A percentile compares a stretch with the other conserved stretches of the same genome.
phyloP scores from a whole-genome alignment of 2,797 vertebrate species.

The Muraenolepis orangiensis region DNA sequence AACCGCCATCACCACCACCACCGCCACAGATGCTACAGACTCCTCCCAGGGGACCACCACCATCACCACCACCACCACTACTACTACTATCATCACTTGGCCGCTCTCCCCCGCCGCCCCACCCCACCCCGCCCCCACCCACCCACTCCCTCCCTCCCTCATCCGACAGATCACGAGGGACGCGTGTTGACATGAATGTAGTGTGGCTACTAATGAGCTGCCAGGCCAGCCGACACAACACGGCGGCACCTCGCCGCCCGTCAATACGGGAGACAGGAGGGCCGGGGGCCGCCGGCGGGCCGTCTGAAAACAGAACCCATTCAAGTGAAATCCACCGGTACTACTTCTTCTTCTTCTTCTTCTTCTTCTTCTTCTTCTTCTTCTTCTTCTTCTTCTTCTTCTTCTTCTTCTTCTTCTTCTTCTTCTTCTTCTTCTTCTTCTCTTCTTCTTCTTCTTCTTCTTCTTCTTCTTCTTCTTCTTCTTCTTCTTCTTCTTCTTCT shows the following conservation, averaged over 20 bases:
- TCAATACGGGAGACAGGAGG: constrained; percentile 44
- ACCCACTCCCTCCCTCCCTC: constrained; percentile 5
- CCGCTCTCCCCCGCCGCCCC: constrained; percentile 30
- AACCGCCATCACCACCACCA: constrained; percentile 41
- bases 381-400: constrained; percentile 41
- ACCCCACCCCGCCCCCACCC: not conserved
- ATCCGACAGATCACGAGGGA: constrained; percentile 52
- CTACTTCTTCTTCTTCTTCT: constrained; percentile 39
- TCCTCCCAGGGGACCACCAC: constrained; percentile 46
- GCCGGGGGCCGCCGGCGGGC: constrained; percentile 45
- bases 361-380: constrained; percentile 35
- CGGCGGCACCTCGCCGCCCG: constrained; percentile 50
- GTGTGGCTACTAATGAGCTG: constrained; percentile 69
- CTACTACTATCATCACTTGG: constrained; percentile 28
- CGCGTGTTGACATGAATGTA: constrained; percentile 67
- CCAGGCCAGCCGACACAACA: constrained; percentile 33
- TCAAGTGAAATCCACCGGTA: constrained; percentile 13
- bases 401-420: constrained; percentile 39
- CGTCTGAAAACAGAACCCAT: constrained; percentile 58
- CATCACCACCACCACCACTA: not conserved
- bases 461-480: constrained; percentile 40
- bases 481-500: too few species aligned
- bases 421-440: constrained; percentile 35
- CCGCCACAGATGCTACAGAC: constrained; percentile 47
- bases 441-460: constrained; percentile 41